Evolutionary conservation across 2,797 vertebrate genomes (phyloP).

Genomic region (Cryptoprocta ferox): DNA sequence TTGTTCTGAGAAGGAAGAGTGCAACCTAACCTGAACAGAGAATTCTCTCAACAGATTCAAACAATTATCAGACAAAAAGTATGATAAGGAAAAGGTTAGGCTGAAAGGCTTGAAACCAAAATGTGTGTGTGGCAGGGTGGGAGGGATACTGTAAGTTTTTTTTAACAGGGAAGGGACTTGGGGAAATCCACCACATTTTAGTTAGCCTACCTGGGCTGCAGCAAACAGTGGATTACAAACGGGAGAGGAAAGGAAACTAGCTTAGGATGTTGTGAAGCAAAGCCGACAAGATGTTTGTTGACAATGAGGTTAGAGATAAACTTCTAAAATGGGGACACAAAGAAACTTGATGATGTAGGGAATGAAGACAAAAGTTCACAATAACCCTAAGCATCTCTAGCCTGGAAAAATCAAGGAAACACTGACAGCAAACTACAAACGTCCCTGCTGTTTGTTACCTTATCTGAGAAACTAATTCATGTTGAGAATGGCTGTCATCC

Average conservation of each 20-base stretch:
- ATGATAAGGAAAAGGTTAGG: not conserved
- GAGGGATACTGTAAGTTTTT: not conserved
- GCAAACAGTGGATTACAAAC: conserved; percentile 39
- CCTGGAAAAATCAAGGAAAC: not conserved
- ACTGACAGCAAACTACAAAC: conserved; percentile 42
- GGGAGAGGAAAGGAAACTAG: not conserved
- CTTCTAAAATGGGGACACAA: conserved; percentile 56
- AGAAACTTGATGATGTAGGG: conserved; percentile 20
- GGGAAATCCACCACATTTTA: conserved; percentile 54
- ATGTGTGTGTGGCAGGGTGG: not conserved
- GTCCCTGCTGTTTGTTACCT: conserved; percentile 37
- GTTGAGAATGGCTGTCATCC: conserved; percentile 49
- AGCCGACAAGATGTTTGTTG: conserved; percentile 14
- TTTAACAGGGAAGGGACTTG: conserved; percentile 1
- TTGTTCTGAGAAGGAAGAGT: conserved; percentile 13
- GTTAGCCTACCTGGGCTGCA: not conserved
- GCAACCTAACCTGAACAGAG: not conserved
- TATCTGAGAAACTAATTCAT: conserved; percentile 56
- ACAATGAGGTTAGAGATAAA: conserved; percentile 26
- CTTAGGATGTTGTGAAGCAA: conserved; percentile 8
- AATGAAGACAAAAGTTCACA: conserved; percentile 26
- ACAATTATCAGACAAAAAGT: not conserved
- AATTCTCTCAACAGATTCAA: conserved; percentile 14
- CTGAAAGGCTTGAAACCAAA: conserved; percentile 49
- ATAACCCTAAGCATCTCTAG: conserved; percentile 21